Evolutionary conservation across 2,113 vertebrate genomes (phyloP), one percentile per base, ranked within the genome.

Genomic region (Madoqua kirkii): DNA sequence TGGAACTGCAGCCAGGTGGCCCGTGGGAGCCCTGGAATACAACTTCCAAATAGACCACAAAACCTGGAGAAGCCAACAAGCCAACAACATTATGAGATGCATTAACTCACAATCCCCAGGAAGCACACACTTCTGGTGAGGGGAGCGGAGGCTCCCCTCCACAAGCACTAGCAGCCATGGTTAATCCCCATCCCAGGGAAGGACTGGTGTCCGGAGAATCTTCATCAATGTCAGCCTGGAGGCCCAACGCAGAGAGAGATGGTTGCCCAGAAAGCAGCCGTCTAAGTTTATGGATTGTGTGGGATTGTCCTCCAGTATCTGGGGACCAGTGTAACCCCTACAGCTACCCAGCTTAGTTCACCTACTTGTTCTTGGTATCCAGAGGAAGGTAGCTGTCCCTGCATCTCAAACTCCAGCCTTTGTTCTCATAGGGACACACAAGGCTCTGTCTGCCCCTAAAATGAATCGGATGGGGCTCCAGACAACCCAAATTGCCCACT

Each of bases 1-100:
- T 95, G 95, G 98, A 98, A 96, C 45, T 19, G 62, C 27, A 97
- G 98, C 98, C 98, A 98, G 98, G 98, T 98, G 98, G 98, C 98
- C 97, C 91, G 4, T 91, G 96, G 54, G 98, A 98, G 97, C 97
- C 95, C 76, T 59, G 93, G 96, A 97, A 96, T 95, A 91, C 5
- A 92, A 89, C 97, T 98, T 97, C 89, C 97, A 97, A 95, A 97
- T 78, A 98, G 97, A 96, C 98, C 95, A 98, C 97, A 97, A 97
- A 98, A 97, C 97, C 96, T 96, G 91, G 97, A 95, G 83, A 90
- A 87, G 45, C 52, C 50, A 55, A 95, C 25, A 16, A 85, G 52
- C 54, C 50, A 55, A 95, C 29, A 16, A 43, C 19, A 19, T 92
- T 98, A 95, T 40, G 97, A 96, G 96, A 94, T 54, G 43, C 74